phyloP scores from a whole-genome alignment of 2,113 vertebrate genomes.

The Danio rerio region GRCz12tu NC_133180.1:55187001-55187500 shows the following conservation, averaged over 20 bases:
- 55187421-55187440: background rate
- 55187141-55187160: background rate
- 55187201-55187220: constrained; percentile 28
- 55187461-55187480: background rate
- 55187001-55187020: background rate
- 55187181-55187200: constrained; percentile 18
- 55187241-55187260: background rate
- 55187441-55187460: constrained; percentile 5
- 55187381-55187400: background rate
- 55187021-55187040: constrained; percentile 12
- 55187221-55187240: background rate
- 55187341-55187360: constrained; percentile 8
- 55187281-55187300: constrained; percentile 31
- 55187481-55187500: background rate
- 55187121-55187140: constrained; percentile 26
- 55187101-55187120: constrained; percentile 35
- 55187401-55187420: background rate
- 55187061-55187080: constrained; percentile 11
- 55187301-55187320: constrained; percentile 13
- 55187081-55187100: constrained; percentile 9
- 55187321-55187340: constrained; percentile 38
- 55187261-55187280: background rate
- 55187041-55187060: background rate
- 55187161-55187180: background rate
- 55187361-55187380: constrained; percentile 7